These are phyloP conservation scores for Zingel zingel DNA, from an alignment of 2,113 vertebrate genomes.

Conservation along the genomic window DNA sequence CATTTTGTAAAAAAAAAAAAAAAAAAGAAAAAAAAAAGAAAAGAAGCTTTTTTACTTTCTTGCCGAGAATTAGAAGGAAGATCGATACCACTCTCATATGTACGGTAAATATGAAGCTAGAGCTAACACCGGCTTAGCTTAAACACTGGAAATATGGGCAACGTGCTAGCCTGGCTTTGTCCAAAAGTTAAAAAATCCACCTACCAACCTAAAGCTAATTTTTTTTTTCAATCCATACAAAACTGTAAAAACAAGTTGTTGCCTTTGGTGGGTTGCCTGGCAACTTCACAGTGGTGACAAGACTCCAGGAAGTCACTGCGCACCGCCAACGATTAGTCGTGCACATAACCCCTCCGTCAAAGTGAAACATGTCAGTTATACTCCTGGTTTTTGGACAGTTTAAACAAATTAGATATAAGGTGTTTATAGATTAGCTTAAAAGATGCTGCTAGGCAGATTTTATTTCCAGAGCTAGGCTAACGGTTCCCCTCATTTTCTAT, in stretches of 20 bases:
- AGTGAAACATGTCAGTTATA: neutral
- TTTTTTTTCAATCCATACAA: neutral
- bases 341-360: neutral
- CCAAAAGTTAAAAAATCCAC: neutral
- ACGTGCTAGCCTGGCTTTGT: neutral
- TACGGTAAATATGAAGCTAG: neutral
- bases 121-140: neutral
- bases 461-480: accelerated
- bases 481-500: neutral
- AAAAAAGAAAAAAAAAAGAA: neutral
- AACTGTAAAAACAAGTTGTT: no score
- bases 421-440: neutral
- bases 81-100: neutral
- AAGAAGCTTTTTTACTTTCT: neutral
- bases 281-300: no score
- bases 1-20: slow-evolving; percentile 23
- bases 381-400: neutral
- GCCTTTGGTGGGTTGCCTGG: no score
- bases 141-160: neutral
- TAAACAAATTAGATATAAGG: neutral
- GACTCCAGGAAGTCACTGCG: no score
- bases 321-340: neutral
- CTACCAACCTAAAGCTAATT: neutral
- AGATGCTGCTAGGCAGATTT: neutral
- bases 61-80: neutral